Conservation (phyloP, 1,140 invertebrate genomes). For the Heliothis virescens region DNA sequence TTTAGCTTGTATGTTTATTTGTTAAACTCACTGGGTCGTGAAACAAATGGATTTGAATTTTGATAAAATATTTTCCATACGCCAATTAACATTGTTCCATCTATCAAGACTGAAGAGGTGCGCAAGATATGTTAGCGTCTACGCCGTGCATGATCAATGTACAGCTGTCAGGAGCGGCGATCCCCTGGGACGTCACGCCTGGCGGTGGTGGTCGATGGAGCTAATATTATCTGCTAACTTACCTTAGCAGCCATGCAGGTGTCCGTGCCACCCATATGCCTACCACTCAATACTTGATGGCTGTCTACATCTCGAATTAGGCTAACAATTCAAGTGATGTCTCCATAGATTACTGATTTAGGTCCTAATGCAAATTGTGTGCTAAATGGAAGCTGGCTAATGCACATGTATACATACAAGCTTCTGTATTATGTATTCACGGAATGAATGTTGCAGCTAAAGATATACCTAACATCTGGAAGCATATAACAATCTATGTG, state of each 20-base stretch:
- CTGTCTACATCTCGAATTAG: conserved; percentile 71
- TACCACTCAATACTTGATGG: conserved; percentile 75
- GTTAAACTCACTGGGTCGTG: conserved; percentile 14
- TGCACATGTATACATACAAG: not conserved
- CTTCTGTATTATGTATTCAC: conserved; percentile 27
- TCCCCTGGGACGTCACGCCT: conserved; percentile 18
- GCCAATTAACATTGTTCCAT: not conserved
- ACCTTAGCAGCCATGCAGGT: conserved; percentile 36
- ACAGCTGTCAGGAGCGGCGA: conserved; percentile 5
- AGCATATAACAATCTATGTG: conserved; percentile 45
- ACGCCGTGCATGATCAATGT: conserved; percentile 27
- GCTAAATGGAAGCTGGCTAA: conserved; percentile 33
- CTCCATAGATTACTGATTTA: conserved; percentile 59
- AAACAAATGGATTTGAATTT: not conserved
- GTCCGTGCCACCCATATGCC: conserved; percentile 24
- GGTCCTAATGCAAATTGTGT: conserved; percentile 44
- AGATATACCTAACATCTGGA: conserved; percentile 21
- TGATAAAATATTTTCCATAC: not conserved
- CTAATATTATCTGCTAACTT: conserved; percentile 62
- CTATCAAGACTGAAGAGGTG: not conserved
- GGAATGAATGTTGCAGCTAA: conserved; percentile 16
- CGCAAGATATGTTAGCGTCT: not conserved
- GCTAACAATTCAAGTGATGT: conserved; percentile 54
- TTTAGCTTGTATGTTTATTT: conserved; percentile 37
- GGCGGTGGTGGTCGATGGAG: conserved; percentile 50